Base-by-base conservation (phyloP, 2,888 invertebrate genomes). In the Argyresthia goedartella region DNA sequence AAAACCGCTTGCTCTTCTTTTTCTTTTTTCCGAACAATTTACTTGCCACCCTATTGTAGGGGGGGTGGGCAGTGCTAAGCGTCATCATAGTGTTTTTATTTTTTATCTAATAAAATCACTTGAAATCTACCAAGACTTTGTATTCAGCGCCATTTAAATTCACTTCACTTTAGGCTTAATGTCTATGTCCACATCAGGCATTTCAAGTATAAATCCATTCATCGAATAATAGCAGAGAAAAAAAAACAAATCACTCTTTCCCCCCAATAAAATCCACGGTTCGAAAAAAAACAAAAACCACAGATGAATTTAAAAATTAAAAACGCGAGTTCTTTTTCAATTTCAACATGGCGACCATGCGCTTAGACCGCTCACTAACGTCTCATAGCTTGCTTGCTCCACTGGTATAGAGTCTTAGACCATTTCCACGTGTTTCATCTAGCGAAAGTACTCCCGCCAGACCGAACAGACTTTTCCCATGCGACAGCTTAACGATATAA, bases 11-110 rank as follows among this genome's bases (percentile, higher is more conserved):
- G 4, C 58, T 76, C 55, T 82, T 85, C 68, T 85, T 84, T 53
- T 62, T 78, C 57, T 84, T 85, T 67, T 82, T 76, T 39, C 84
- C 81, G 56, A 85, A 85, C 13, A 85, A 60, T 59, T 81, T 85
- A 57, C 71, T 76, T 2, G 81, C 69, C 56, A 81, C 75, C 60
- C 75, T 63, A 59, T 62, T 70, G 56, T 80, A 76, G 52, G 77
- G 73, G 49, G 78, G 74, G 55, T 77, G 69, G 1, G 61, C 59
- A 55, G 77, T 74, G 52, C 67, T 76, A 14, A 79, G 62, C 44
- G 84, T 85, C 85, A 85, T 84, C 61, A 43, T 53, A 10, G n/a
- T 25, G 25, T 14, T 35, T 13, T 47, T 47, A 11, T 33, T 46
- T 46, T 33, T 39, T 39, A 39, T 39, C 10, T 39, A 36, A n/a